Evolutionary conservation across 2,888 invertebrate genomes (phyloP).

Genomic region (Dinocampus coccinellae): DNA sequence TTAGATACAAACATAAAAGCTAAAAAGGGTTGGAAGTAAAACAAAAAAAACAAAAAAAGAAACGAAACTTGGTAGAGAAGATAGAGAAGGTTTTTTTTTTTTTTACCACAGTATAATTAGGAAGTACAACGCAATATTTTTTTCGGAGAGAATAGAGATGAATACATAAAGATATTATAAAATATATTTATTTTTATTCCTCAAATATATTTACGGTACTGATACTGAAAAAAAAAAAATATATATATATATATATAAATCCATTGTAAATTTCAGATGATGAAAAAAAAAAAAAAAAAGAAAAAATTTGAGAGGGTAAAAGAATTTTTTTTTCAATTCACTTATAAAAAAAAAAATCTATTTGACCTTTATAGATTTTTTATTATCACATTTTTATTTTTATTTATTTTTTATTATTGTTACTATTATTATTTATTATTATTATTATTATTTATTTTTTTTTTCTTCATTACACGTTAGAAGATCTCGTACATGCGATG

Average conservation of each 20-base stretch:
- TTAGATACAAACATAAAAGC: conserved; percentile 29
- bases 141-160: neutral
- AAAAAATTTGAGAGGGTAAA: neutral
- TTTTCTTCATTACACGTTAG: neutral
- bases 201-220: no score
- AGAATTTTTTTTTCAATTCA: neutral
- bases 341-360: neutral
- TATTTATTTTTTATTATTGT: no score
- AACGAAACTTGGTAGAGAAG: neutral
- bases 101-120: neutral
- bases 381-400: no score
- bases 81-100: neutral
- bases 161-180: no score
- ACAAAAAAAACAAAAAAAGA: neutral
- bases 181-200: no score
- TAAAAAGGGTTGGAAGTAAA: conserved; percentile 2
- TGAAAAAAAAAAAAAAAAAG: neutral
- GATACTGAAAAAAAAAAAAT: no score
- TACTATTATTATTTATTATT: neutral
- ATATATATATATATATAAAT: no score
- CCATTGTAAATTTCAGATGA: neutral
- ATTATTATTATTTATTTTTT: neutral
- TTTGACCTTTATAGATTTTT: no score
- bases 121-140: neutral
- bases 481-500: neutral